phyloP scores from a whole-genome alignment of 2,888 invertebrate species.

The Plutella xylostella region DNA sequence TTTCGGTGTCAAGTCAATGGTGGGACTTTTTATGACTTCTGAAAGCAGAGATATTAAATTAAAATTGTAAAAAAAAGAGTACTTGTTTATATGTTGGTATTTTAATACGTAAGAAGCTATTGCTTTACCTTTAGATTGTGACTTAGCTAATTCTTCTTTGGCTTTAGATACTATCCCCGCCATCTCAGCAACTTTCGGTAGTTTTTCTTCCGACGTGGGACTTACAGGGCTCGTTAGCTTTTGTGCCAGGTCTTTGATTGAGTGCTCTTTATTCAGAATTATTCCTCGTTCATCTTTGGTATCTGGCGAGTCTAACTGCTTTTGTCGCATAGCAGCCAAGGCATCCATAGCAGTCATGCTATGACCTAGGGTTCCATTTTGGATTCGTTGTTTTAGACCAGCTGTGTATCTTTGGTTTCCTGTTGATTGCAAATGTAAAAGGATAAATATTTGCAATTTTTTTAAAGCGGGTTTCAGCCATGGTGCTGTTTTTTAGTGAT shows the following conservation, averaged over 20 bases:
- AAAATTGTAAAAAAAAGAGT: no score
- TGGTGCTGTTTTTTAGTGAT: neutral
- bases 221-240: conserved; percentile 78
- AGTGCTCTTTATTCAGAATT: conserved; percentile 83
- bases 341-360: conserved; percentile 58
- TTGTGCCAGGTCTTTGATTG: conserved; percentile 90
- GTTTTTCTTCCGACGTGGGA: conserved; percentile 71
- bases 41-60: conserved; percentile 23
- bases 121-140: conserved; percentile 82
- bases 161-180: conserved; percentile 93
- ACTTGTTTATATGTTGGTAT: no score
- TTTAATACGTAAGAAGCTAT: no score
- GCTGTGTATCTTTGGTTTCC: conserved; percentile 70
- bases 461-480: no score
- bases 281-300: conserved; percentile 71
- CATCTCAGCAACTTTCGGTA: conserved; percentile 82
- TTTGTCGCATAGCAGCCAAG: conserved; percentile 52
- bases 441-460: no score
- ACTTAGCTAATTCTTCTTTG: conserved; percentile 90
- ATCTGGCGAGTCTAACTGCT: conserved; percentile 70
- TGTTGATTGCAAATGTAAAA: no score
- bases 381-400: conserved; percentile 69
- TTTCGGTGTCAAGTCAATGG: conserved; percentile 75
- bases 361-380: conserved; percentile 69
- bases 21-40: conserved; percentile 79